Evolutionary conservation across 1,140 invertebrate genomes (phyloP).

Genomic region (Achroia grisella): DNA sequence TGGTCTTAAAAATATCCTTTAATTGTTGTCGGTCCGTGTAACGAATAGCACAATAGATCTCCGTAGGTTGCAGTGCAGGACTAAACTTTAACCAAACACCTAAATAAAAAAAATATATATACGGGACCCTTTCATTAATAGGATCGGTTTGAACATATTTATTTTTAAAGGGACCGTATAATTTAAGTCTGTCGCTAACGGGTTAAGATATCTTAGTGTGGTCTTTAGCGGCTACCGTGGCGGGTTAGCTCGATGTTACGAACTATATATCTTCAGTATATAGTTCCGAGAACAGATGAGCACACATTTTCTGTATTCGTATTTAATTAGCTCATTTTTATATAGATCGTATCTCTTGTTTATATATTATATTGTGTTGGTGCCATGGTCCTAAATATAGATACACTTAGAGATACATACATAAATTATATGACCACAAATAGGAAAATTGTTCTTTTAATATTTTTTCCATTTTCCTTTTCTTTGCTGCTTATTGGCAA

Average conservation of each 20-base stretch:
- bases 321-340: slow-evolving; percentile 12
- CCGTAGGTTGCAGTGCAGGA: neutral
- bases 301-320: neutral
- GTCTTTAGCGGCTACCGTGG: slow-evolving; percentile 12
- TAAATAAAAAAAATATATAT: neutral
- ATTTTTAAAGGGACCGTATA: slow-evolving; percentile 46
- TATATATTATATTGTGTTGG: too few relatives aligned
- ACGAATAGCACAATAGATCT: too few relatives aligned
- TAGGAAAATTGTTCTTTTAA: too few relatives aligned
- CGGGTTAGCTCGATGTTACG: neutral
- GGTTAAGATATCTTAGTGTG: slow-evolving; percentile 50
- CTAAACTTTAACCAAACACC: too few relatives aligned
- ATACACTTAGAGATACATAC: too few relatives aligned
- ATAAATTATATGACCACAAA: too few relatives aligned
- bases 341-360: neutral
- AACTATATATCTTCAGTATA: neutral
- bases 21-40: too few relatives aligned
- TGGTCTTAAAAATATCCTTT: too few relatives aligned
- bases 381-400: too few relatives aligned
- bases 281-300: neutral
- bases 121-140: slow-evolving; percentile 25
- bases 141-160: slow-evolving; percentile 22
- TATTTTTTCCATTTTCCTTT: too few relatives aligned
- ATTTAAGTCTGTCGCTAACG: slow-evolving; percentile 43
- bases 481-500: too few relatives aligned